Conservation (phyloP, 1,140 invertebrate species). For the Drosophila seguyi region DNA sequence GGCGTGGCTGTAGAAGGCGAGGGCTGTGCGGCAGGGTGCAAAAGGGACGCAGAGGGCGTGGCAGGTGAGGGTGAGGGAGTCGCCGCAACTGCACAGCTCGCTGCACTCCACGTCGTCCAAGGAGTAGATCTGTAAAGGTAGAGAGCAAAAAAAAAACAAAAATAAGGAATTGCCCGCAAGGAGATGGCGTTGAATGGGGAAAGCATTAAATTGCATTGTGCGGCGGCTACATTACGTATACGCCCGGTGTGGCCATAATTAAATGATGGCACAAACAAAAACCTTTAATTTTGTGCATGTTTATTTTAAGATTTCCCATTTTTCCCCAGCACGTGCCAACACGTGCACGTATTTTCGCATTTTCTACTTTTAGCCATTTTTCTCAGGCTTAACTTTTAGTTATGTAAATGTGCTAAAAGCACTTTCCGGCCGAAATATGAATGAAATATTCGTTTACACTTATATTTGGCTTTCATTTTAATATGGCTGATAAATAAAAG, state of each 20-base stretch:
- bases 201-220: conserved; percentile 31
- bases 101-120: conserved; percentile 94
- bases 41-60: conserved; percentile 94
- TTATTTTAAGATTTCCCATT: conserved; percentile 26
- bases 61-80: conserved; percentile 91
- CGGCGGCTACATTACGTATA: conserved; percentile 65
- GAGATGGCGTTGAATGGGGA: conserved; percentile 1
- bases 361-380: conserved; percentile 33
- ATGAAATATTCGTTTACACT: conserved; percentile 31
- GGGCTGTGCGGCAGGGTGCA: conserved; percentile 92
- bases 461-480: conserved; percentile 9
- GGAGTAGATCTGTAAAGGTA: conserved; percentile 90
- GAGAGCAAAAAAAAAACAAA: neutral
- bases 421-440: conserved; percentile 37
- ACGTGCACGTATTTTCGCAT: conserved; percentile 26
- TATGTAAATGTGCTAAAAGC: conserved; percentile 64
- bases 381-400: conserved; percentile 54
- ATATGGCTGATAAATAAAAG: conserved; percentile 7
- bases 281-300: conserved; percentile 18
- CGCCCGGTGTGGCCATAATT: conserved; percentile 52
- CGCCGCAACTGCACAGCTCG: conserved; percentile 92
- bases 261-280: conserved; percentile 41
- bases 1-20: conserved; percentile 95
- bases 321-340: conserved; percentile 52
- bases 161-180: conserved; percentile 1